phyloP scores from a whole-genome alignment of 35 echinoderm and acorn worm genomes.

The Apostichopus californicus region DNA sequence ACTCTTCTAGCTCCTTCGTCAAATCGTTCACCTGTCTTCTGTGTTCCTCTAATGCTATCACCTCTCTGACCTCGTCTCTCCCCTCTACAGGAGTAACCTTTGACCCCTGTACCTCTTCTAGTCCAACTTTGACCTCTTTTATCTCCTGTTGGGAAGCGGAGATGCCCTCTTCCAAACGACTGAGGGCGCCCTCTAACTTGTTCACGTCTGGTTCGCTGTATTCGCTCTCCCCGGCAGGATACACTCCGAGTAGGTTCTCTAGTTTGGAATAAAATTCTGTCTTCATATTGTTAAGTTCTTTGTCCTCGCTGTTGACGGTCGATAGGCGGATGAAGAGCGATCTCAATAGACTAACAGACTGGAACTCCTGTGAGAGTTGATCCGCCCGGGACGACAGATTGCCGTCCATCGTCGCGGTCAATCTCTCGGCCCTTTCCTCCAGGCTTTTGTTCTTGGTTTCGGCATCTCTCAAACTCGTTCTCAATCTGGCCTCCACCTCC shows the following conservation, averaged over 20 bases:
- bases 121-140: constrained; percentile 37
- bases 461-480: constrained; percentile 7
- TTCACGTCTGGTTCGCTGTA: background rate
- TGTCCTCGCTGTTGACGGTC: constrained; percentile 22
- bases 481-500: constrained; percentile 31
- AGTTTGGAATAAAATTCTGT: constrained; percentile 34
- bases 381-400: constrained; percentile 23
- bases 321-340: constrained; percentile 35
- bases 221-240: background rate
- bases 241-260: constrained; percentile 26
- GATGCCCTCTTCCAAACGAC: constrained; percentile 17
- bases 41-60: background rate
- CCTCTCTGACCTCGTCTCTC: background rate
- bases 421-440: constrained; percentile 37
- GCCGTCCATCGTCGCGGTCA: constrained; percentile 23
- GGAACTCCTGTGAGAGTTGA: constrained; percentile 32
- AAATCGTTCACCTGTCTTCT: background rate
- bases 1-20: constrained; percentile 7
- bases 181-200: background rate
- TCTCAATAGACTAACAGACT: constrained; percentile 29
- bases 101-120: constrained; percentile 13
- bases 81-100: background rate
- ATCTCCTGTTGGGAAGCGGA: constrained; percentile 33
- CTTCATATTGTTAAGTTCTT: constrained; percentile 41
- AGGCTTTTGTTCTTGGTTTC: constrained; percentile 8